These are phyloP conservation scores for Poecilia gillii DNA, from an alignment of 2,797 vertebrate genomes.

Conservation along the genomic window DNA sequence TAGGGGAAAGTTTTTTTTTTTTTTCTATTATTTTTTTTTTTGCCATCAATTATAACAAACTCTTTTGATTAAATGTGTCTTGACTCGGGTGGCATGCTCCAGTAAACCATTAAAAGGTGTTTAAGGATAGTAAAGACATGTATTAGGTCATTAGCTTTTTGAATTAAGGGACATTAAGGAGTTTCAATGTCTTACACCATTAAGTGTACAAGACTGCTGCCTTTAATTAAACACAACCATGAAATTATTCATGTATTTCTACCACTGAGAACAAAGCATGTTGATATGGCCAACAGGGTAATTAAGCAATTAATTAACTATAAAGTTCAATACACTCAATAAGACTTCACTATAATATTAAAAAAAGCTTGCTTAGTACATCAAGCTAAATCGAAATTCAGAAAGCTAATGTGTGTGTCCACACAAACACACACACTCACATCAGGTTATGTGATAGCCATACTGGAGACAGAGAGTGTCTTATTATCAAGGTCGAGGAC, in stretches of 20 bases:
- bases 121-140: neutral
- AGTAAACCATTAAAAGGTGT: neutral
- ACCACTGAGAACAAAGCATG: neutral
- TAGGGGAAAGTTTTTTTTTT: neutral
- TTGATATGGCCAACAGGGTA: neutral
- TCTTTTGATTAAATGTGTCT: constrained; percentile 16
- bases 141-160: neutral
- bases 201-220: neutral
- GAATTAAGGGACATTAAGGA: neutral
- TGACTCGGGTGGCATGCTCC: neutral
- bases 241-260: neutral
- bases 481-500: neutral
- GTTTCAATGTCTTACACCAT: neutral
- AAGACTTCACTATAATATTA: neutral
- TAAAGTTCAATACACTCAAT: neutral
- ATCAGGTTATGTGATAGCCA: neutral
- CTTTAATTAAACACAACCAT: constrained; percentile 12
- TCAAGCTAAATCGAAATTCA: neutral
- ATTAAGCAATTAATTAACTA: constrained; percentile 7
- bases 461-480: neutral
- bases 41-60: constrained; percentile 3
- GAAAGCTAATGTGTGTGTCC: neutral
- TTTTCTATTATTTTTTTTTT: constrained; percentile 2
- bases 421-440: neutral
- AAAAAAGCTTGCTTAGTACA: neutral